A percentile compares a stretch with the other conserved stretches of the same genome.
These are phyloP conservation scores for Acrobeloides nanus DNA, from an alignment of 2,888 invertebrate genomes.

Conservation along the genomic window DNA sequence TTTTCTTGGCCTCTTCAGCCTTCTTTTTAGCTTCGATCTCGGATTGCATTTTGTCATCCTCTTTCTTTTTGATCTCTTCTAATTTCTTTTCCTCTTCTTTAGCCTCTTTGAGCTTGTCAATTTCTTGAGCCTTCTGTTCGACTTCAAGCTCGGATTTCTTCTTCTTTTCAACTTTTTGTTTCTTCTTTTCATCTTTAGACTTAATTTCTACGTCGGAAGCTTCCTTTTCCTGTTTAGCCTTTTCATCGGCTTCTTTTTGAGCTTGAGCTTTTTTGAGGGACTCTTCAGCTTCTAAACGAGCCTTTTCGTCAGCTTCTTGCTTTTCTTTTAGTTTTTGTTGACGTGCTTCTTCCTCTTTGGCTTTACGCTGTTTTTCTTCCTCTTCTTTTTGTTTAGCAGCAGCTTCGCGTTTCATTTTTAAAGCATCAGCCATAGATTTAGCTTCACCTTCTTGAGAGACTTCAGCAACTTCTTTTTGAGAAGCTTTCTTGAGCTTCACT, in stretches of 20 bases:
- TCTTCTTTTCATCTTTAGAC: slow-evolving; percentile 7
- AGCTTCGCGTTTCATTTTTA: too few relatives aligned
- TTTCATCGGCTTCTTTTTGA: slow-evolving; percentile 7
- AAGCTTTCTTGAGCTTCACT: slow-evolving; percentile 1
- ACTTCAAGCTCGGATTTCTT: slow-evolving; percentile 6
- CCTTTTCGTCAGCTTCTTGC: slow-evolving; percentile 10
- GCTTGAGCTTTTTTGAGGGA: not conserved
- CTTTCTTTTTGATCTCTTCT: slow-evolving; percentile 16
- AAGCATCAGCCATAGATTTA: not conserved
- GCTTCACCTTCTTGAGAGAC: slow-evolving; percentile 2
- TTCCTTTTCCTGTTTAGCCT: slow-evolving; percentile 6
- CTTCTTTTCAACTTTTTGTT: not conserved
- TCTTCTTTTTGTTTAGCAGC: too few relatives aligned
- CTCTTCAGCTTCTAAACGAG: slow-evolving; percentile 12
- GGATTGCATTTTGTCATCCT: slow-evolving; percentile 19
- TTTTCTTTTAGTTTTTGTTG: slow-evolving; percentile 6
- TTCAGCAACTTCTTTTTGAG: not conserved
- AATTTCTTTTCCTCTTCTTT: slow-evolving; percentile 12
- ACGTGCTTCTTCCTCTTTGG: not conserved
- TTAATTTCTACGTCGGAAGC: too few relatives aligned
- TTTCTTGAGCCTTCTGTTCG: slow-evolving; percentile 8
- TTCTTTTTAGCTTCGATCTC: slow-evolving; percentile 11
- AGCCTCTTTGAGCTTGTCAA: slow-evolving; percentile 5
- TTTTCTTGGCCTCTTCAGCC: slow-evolving; percentile 15
- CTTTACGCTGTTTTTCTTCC: too few relatives aligned